Percentiles rank a stretch among this genome's conserved stretches.
Evolutionary conservation across 2,888 invertebrate species (phyloP).

Genomic region (Heliconius erato): DNA sequence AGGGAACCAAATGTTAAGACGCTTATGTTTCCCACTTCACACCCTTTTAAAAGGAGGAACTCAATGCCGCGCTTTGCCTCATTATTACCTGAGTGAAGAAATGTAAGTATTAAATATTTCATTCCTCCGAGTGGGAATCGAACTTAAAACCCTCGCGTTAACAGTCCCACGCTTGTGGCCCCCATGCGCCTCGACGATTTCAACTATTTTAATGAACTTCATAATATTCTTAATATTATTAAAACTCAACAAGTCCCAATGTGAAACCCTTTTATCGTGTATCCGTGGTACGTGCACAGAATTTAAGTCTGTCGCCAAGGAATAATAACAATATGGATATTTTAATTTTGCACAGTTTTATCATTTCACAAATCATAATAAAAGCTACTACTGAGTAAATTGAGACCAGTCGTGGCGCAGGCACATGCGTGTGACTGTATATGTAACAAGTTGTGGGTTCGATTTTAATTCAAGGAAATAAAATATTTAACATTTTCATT

Average conservation of each 20-base stretch:
- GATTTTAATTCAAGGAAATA: too few relatives aligned
- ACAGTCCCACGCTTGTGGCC: neutral
- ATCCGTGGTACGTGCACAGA: conserved; percentile 8
- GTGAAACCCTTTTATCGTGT: conserved; percentile 24
- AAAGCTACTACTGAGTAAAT: too few relatives aligned
- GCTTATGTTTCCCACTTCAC: too few relatives aligned
- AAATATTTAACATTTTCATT: too few relatives aligned
- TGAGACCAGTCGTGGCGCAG: too few relatives aligned
- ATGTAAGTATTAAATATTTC: neutral
- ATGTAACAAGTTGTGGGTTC: too few relatives aligned
- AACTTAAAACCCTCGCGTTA: neutral
- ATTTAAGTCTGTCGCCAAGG: neutral
- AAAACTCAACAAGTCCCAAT: conserved; percentile 27
- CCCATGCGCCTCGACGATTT: neutral
- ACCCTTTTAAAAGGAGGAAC: too few relatives aligned
- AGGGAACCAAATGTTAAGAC: too few relatives aligned
- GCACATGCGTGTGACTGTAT: too few relatives aligned
- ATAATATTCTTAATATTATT: conserved; percentile 7
- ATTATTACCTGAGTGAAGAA: neutral
- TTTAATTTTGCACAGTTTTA: neutral
- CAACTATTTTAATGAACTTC: conserved; percentile 13
- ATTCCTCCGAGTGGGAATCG: neutral
- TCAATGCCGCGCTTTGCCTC: neutral
- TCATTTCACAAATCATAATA: too few relatives aligned
- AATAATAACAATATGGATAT: conserved; percentile 3